phyloP scores from a whole-genome alignment of 1,140 invertebrate genomes.

The Brachionus plicatilis region DNA sequence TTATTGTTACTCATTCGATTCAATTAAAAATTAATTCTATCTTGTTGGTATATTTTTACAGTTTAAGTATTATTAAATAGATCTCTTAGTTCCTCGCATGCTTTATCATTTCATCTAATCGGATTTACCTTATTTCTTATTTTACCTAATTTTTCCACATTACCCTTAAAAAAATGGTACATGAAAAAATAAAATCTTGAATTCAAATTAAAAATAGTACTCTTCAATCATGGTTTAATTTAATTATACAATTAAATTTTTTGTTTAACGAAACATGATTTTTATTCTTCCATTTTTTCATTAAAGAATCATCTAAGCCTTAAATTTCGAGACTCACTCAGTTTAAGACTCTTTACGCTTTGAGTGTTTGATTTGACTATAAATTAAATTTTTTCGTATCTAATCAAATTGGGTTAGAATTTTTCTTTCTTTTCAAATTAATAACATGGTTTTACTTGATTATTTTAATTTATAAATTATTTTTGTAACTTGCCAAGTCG shows the following conservation, averaged over 20 bases:
- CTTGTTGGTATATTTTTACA: no score
- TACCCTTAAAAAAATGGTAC: not conserved
- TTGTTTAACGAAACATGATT: not conserved
- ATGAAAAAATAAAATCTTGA: not conserved
- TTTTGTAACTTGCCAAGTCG: not conserved
- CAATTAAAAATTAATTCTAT: no score
- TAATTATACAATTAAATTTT: not conserved
- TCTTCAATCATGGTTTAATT: not conserved
- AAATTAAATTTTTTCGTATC: not conserved
- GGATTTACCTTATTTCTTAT: no score
- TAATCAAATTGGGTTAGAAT: not conserved
- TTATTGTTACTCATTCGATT: no score
- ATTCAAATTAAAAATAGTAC: not conserved
- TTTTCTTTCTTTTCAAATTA: not conserved
- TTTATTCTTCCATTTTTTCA: no score
- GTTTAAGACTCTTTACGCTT: not conserved
- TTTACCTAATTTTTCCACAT: not conserved
- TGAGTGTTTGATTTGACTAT: not conserved
- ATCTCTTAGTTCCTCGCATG: no score
- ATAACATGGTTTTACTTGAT: not conserved
- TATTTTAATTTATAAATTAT: not conserved
- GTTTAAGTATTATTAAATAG: no score
- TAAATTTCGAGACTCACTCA: not conserved
- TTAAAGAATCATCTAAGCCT: not conserved
- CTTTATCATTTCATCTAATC: no score